Conservation (phyloP, 1,140 invertebrate genomes). For the Schlechtendalia chinensis region DNA sequence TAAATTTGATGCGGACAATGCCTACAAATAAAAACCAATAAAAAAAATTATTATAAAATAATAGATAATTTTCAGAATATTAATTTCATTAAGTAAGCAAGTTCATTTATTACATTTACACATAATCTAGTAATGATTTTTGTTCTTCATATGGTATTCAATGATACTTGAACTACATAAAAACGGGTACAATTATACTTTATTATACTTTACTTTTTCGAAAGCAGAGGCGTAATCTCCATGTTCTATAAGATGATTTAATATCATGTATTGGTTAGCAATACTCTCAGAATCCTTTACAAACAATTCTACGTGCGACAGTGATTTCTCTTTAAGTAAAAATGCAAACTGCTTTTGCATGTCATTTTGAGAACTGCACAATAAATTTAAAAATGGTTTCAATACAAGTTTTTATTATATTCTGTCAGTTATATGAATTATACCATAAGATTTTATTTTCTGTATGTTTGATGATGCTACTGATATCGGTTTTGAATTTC, state of each 20-base stretch:
- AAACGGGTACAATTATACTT: too few species aligned
- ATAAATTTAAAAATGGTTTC: background rate
- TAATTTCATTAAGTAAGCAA: too few species aligned
- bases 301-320: background rate
- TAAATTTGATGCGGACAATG: slow-evolving; percentile 70
- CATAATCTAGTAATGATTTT: too few species aligned
- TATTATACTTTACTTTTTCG: slow-evolving; percentile 23
- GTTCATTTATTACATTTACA: too few species aligned
- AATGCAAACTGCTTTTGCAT: slow-evolving; percentile 29
- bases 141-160: too few species aligned
- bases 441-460: slow-evolving; percentile 30
- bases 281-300: background rate
- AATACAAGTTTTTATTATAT: background rate
- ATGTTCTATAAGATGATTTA: background rate
- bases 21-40: slow-evolving; percentile 61
- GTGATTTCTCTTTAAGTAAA: background rate
- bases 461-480: background rate
- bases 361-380: slow-evolving; percentile 10
- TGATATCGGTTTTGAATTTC: slow-evolving; percentile 3
- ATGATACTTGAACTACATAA: too few species aligned
- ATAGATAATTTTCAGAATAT: too few species aligned
- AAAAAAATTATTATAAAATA: background rate
- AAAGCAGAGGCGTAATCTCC: slow-evolving; percentile 1
- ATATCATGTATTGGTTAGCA: background rate
- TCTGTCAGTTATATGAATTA: background rate